These are phyloP conservation scores for Leguminivora glycinivorella DNA, from an alignment of 1,140 invertebrate genomes.

Conservation along the genomic window DNA sequence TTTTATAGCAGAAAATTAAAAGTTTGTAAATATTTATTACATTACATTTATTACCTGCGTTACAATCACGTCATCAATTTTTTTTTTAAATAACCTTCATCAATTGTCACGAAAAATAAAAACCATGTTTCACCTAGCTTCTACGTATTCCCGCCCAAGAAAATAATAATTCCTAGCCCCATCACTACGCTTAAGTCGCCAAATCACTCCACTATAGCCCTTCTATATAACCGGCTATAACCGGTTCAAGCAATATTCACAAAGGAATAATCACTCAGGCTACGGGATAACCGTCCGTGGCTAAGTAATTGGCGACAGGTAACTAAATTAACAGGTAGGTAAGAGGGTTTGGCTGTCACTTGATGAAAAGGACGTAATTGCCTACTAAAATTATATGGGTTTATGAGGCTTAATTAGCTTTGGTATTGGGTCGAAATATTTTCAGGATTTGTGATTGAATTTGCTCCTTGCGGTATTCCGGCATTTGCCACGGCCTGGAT, in stretches of 20 bases:
- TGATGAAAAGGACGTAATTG: neutral
- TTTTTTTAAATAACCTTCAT: neutral
- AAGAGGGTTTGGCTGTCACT: neutral
- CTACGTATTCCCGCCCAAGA: neutral
- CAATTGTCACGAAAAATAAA: no score
- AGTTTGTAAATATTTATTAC: no score
- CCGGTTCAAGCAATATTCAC: neutral
- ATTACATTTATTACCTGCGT: no score
- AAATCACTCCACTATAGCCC: neutral
- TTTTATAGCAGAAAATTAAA: no score
- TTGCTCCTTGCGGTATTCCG: no score
- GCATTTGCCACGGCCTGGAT: no score
- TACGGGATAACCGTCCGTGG: neutral
- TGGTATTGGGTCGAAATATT: no score
- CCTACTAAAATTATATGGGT: neutral
- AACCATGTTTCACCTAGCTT: no score
- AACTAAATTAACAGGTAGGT: neutral
- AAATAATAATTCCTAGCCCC: neutral
- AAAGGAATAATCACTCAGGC: slow-evolving; percentile 10
- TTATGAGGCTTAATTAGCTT: no score
- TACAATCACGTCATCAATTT: no score
- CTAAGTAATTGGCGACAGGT: slow-evolving; percentile 2
- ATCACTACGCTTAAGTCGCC: neutral
- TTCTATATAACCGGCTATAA: neutral
- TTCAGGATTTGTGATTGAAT: no score